A percentile compares a stretch with the other conserved stretches of the same genome.
Evolutionary conservation across 2,888 invertebrate genomes (phyloP).

Genomic region (Trachelus tabidus): DNA sequence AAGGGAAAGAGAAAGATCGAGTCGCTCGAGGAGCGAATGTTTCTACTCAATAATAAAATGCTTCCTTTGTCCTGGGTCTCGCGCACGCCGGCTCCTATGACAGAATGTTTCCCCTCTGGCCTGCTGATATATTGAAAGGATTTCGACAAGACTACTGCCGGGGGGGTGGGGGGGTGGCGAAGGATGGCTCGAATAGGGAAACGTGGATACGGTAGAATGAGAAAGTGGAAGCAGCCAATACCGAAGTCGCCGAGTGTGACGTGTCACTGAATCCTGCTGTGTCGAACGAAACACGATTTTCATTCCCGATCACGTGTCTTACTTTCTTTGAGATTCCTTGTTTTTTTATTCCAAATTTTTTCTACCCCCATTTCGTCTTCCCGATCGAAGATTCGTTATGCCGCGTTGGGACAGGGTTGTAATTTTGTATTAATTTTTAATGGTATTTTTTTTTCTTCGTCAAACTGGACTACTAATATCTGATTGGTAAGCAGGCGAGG

Average conservation of each 20-base stretch:
- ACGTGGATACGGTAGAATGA: constrained; percentile 5
- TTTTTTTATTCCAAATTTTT: not conserved
- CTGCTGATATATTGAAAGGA: constrained; percentile 44
- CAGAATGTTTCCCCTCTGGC: constrained; percentile 26
- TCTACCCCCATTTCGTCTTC: not conserved
- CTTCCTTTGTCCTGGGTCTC: constrained; percentile 40
- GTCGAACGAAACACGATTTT: constrained; percentile 14
- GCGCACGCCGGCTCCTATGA: constrained; percentile 33
- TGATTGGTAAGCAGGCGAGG: not conserved
- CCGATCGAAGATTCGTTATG: not conserved
- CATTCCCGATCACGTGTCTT: not conserved
- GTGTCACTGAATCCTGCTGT: constrained; percentile 27
- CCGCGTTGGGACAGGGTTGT: not conserved
- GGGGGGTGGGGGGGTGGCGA: not conserved
- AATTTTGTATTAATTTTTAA: not conserved
- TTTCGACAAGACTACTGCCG: constrained; percentile 38
- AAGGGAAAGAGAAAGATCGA: constrained; percentile 24
- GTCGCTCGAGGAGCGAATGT: constrained; percentile 23
- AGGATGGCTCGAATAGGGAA: not conserved
- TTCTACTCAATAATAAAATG: constrained; percentile 51
- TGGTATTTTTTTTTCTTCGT: not conserved
- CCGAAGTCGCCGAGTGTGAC: constrained; percentile 34
- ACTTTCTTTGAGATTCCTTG: not conserved
- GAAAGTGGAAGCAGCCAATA: constrained; percentile 23
- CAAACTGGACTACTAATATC: not conserved